phyloP scores from a whole-genome alignment of 2,888 invertebrate genomes.

The Bellardia pandia region DNA sequence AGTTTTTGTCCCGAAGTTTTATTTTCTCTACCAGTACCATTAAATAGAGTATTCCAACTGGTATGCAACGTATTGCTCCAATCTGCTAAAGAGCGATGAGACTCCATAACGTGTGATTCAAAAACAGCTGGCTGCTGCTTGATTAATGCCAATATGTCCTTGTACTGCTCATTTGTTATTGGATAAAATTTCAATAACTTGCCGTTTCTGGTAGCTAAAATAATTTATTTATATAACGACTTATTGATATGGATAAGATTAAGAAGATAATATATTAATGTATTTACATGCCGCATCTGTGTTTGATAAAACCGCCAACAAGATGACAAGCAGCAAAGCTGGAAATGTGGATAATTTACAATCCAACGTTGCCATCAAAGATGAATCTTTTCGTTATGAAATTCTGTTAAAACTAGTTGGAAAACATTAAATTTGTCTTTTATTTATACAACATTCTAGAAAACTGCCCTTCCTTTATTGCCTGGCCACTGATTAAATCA shows the following conservation, averaged over 20 bases:
- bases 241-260: not conserved
- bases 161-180: conserved; percentile 43
- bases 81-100: conserved; percentile 37
- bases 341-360: not conserved
- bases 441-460: conserved; percentile 45
- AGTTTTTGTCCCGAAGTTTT: not conserved
- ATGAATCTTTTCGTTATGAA: not conserved
- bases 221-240: not conserved
- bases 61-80: conserved; percentile 28
- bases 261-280: no score
- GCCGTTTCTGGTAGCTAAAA: conserved; percentile 48
- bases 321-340: not conserved
- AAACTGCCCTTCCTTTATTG: not conserved
- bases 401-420: conserved; percentile 11
- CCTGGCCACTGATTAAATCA: not conserved
- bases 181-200: conserved; percentile 58
- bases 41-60: conserved; percentile 21
- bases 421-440: not conserved
- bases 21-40: not conserved
- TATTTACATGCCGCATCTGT: conserved; percentile 52
- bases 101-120: conserved; percentile 10
- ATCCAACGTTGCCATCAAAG: conserved; percentile 24
- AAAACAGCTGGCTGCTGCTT: not conserved
- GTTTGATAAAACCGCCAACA: not conserved
- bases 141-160: not conserved